phyloP scores from a whole-genome alignment of 2,113 vertebrate genomes.

The Sapayoa aenigma region DNA sequence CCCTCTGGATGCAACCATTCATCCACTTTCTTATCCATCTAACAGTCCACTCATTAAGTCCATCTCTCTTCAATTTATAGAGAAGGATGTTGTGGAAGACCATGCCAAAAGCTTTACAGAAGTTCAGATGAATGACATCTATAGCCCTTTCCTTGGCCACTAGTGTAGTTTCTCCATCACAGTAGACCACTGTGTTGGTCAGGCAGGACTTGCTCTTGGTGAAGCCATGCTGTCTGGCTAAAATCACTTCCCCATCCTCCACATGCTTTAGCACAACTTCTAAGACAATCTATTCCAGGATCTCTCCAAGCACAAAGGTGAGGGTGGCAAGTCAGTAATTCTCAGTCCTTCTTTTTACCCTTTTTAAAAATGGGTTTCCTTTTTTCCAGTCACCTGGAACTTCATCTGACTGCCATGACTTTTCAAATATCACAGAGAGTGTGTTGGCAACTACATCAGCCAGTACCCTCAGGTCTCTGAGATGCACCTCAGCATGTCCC shows the following conservation, averaged over 20 bases:
- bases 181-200: neutral
- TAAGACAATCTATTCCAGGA: neutral
- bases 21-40: neutral
- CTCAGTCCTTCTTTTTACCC: neutral
- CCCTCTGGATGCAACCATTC: neutral
- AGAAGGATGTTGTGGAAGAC: too few relatives aligned
- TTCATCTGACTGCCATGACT: neutral
- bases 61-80: neutral
- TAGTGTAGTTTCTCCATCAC: neutral
- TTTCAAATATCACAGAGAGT: fast-evolving
- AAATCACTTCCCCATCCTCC: neutral
- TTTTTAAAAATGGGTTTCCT: neutral
- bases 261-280: neutral
- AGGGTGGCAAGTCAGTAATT: neutral
- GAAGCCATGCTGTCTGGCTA: neutral
- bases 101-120: neutral
- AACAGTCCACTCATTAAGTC: neutral
- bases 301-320: fast-evolving
- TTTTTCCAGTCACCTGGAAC: neutral
- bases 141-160: neutral
- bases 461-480: neutral
- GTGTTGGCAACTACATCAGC: neutral
- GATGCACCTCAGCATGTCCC: too few relatives aligned
- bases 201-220: neutral
- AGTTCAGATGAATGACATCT: neutral